These are phyloP conservation scores for Tetramorium simillimum DNA, from an alignment of 1,140 invertebrate species.

Conservation along the genomic window DNA sequence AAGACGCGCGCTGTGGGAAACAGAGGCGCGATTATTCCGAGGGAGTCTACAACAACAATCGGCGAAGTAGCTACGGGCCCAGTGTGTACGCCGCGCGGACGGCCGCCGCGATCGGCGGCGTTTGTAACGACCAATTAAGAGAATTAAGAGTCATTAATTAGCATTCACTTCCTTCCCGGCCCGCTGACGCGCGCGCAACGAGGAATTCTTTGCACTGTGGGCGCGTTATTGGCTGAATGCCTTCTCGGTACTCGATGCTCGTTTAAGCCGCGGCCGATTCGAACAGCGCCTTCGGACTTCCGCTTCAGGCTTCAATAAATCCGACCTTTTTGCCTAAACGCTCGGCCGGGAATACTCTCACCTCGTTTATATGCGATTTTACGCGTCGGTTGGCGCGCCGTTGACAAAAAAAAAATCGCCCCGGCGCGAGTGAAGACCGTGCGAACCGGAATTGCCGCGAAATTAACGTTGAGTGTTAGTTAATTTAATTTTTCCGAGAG, in stretches of 20 bases:
- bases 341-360: conserved; percentile 75
- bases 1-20: conserved; percentile 64
- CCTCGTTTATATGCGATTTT: conserved; percentile 63
- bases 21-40: conserved; percentile 23
- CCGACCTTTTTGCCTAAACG: conserved; percentile 49
- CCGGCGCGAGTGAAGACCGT: conserved; percentile 22
- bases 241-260: conserved; percentile 75
- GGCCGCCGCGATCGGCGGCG: conserved; percentile 74
- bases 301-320: conserved; percentile 66
- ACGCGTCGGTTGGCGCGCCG: conserved; percentile 46
- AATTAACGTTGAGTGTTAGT: conserved; percentile 29
- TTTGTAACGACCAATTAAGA: conserved; percentile 83
- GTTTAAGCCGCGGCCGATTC: conserved; percentile 56
- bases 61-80: conserved; percentile 68
- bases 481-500: conserved; percentile 14
- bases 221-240: conserved; percentile 79
- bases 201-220: conserved; percentile 81
- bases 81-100: conserved; percentile 33
- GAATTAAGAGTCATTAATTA: conserved; percentile 86
- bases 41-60: conserved; percentile 23
- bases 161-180: conserved; percentile 82
- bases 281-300: conserved; percentile 71
- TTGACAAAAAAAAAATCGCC: conserved; percentile 19
- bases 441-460: conserved; percentile 39
- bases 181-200: conserved; percentile 68